A percentile compares a stretch with the other conserved stretches of the same genome.
Conservation (phyloP, 2,797 vertebrate species). For the Gymnodraco acuticeps region DNA sequence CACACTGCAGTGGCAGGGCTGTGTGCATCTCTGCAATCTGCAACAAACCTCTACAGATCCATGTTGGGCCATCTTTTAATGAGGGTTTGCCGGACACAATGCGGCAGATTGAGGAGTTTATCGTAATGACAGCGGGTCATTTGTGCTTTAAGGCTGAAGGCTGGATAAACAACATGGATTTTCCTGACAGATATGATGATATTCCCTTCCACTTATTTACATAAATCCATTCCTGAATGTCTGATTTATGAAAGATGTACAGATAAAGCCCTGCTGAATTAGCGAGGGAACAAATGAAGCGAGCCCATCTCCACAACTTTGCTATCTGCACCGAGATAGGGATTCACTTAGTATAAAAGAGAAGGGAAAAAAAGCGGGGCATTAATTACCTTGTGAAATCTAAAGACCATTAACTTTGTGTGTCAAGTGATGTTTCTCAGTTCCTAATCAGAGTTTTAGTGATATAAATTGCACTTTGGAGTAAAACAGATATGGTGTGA, state of each 20-base stretch:
- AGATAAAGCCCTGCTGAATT: constrained; percentile 52
- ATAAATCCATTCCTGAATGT: constrained; percentile 41
- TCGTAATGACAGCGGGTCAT: constrained; percentile 50
- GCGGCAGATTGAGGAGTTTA: constrained; percentile 54
- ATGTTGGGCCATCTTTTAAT: constrained; percentile 57
- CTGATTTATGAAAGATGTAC: constrained; percentile 61
- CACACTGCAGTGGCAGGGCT: constrained; percentile 56
- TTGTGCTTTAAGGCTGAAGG: constrained; percentile 44
- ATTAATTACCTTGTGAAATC: constrained; percentile 82
- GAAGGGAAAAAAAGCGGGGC: constrained; percentile 37
- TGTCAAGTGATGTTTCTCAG: constrained; percentile 82
- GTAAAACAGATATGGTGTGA: constrained; percentile 67
- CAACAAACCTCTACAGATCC: constrained; percentile 49
- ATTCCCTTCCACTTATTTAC: constrained; percentile 37
- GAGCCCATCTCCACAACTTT: constrained; percentile 57
- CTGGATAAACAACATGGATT: constrained; percentile 43
- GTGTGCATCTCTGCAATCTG: constrained; percentile 54
- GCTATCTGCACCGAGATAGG: constrained; percentile 73
- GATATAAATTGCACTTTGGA: constrained; percentile 78
- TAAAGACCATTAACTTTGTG: constrained; percentile 81
- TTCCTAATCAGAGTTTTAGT: constrained; percentile 79
- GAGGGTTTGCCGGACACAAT: constrained; percentile 62
- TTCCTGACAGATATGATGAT: constrained; percentile 31
- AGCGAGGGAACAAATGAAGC: constrained; percentile 65
- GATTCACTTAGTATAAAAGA: constrained; percentile 71